Base-by-base conservation (phyloP, 2,113 vertebrate species). In the Otolemur garnettii region DNA sequence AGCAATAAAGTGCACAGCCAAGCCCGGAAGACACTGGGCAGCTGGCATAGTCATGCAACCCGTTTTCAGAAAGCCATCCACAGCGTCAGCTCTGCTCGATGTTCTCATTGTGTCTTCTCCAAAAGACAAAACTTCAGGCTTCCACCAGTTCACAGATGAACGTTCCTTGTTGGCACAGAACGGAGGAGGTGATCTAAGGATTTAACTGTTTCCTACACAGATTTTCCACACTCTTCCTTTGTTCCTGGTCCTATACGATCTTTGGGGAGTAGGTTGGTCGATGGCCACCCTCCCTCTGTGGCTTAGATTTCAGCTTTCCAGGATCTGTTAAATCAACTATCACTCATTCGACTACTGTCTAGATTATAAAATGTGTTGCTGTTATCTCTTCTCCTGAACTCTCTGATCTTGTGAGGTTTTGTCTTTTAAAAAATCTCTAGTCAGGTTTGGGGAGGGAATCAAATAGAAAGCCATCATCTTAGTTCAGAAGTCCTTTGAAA, bases 101-200 rank as follows among this genome's bases (percentile, higher is more conserved):
- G 55, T 64, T 45, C 79, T 80, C 14, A 2, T 50, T 81, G 77
- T 45, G 80, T 69, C 42, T 53, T 74, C 68, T 55, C 59, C 38
- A 72, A 90, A 78, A 91, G 86, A 85, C 33, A 86, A 42, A 81
- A 59, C 75, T 78, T 30, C 55, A 89, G 53, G 24, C 53, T 77
- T 90, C 22, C n/a, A 17, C 24, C 74, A 28, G 13, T 53, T 5
- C 30, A 28, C 24, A 17, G 12, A 68, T 55, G 38, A 50, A 69
- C 35, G 35, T 24, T 84, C 33, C 45, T 19, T 66, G 0, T 4
- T 50, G 13, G 30, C 53, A 17, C 11, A 60, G 17, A 45, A 45
- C 26, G 30, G 55, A 30, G 50, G 19, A 66, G 17, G 13, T 9
- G 19, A 33, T 45, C 14, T 15, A 28, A 35, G 71, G 24, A 28